Base-by-base conservation (phyloP, 37 sponge, comb jelly and placozoan species). In the Trichoplax adhaerens region DNA sequence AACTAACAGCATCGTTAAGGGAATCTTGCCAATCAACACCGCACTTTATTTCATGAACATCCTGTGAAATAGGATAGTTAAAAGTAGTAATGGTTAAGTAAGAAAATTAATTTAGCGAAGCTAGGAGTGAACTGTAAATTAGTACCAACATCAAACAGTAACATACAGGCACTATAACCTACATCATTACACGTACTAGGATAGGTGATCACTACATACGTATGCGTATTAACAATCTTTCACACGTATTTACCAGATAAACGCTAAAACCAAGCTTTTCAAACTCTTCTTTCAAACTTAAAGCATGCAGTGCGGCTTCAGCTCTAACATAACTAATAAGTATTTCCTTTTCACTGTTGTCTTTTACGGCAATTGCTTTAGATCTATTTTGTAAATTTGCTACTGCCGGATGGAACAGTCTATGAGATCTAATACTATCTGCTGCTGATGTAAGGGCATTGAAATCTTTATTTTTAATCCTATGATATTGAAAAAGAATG, bases 21-120 rank as follows among this genome's bases (percentile, higher is more conserved):
- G 65, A 70, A 66, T 89, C 90, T 52, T 89, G 90, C 90, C 90
- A 89, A 60, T 89, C 90, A 2, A 7, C 50, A 0, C 90, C 90
- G 3, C 70, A 56, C 8, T 76, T 48, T 53, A 89, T 89, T 55
- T 77, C 82, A 57, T 79, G 73, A 0, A 82, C 68, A 57, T 89
- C 90, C 2, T 84, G 72, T 54, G 85, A 85, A 0, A 71, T 47
- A 52, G 10, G 46, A 12, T 10, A 29, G 29, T 29, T 29, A 29
- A 29, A 29, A 29, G 29, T 29, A 29, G 29, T 29, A 29, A 29
- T 29, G 29, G 29, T 67, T 12, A 12, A 67, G 29, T 12, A 67
- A 12, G 48, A 7, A 67, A 67, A 67, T 12, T 67, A n/a, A 52
- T 60, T 60, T 12, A 60, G 12, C 62, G 12, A 0, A 67, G 29